A percentile compares a stretch with the other conserved stretches of the same genome.
phyloP scores from a whole-genome alignment of 1,140 invertebrate species.

The Neodiprion pinetum region DNA sequence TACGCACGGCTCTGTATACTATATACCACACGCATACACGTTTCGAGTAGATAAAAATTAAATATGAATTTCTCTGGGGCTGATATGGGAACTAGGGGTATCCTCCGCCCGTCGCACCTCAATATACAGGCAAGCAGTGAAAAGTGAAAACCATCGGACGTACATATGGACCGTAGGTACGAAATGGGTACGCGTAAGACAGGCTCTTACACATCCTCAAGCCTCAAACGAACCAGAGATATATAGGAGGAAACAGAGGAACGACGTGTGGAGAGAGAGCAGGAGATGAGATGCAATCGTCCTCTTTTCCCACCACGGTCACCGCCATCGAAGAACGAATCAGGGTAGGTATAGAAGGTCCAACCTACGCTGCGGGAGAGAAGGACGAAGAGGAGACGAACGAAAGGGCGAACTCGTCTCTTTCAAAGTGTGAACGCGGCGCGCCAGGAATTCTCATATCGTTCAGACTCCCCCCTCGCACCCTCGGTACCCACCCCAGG shows the following conservation, averaged over 20 bases:
- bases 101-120: no score
- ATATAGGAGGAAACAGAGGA: background rate
- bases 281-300: background rate
- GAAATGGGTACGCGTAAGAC: no score
- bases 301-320: no score
- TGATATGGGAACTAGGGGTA: background rate
- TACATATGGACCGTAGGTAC: no score
- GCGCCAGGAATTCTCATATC: conserved; percentile 14
- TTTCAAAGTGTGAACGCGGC: conserved; percentile 13
- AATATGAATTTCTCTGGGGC: background rate
- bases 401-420: background rate
- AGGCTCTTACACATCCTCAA: no score
- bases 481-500: background rate
- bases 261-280: background rate
- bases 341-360: no score
- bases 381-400: background rate
- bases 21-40: no score
- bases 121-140: no score
- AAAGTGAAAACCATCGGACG: no score
- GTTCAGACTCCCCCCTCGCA: background rate
- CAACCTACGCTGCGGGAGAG: background rate
- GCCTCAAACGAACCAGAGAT: no score
- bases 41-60: background rate
- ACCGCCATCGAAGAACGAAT: no score
- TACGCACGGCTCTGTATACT: no score